Evolutionary conservation across 2,797 vertebrate species (phyloP), one percentile per base, ranked within the genome.

Genomic region (Hylomyscus alleni): DNA sequence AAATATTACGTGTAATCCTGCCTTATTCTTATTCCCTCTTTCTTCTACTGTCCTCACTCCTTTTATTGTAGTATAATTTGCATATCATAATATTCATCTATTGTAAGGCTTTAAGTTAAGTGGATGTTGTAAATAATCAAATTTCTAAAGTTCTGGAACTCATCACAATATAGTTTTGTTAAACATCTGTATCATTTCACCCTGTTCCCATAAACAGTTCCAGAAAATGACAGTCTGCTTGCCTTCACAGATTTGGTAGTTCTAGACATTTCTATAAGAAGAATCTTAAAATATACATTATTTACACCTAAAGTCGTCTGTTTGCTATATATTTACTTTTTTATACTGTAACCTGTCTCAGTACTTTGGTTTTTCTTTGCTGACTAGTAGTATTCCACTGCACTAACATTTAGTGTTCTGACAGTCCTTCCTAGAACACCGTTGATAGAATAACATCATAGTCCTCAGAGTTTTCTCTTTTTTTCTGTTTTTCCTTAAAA

Each of bases 31-130:
- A 20, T 20, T 85, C 40, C 29, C 17, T 50, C 26, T 47, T 44
- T 29, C 29, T 50, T 37, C 44, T 19, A 67, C 29, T 84, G 26
- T 75, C 40, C 82, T 26, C n/a, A 34, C 58, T 5, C 75, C 17
- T 34, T 91, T 96, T 93, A 54, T 94, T 67, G 65, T 86, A 34
- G 19, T 58, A 50, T 94, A 86, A 89, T 88, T 92, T 90, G 65
- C 20, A 50, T 92, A 31, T 19, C 44, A 67, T 83, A 87, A 77
- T 77, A 72, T 89, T 24, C 8, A 65, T 69, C 19, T 19, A 60
- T 75, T 84, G 85, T 94, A 78, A 90, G 24, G 17, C 69, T 96
- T 75, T 77, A 73, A 88, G 26, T 80, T 80, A 92, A 87, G 54
- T 92, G 26, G 80, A 40, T 92, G 24, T 78, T 91, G 65, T 37